phyloP scores from a whole-genome alignment of 2,797 vertebrate genomes.

The Aplochiton taeniatus region DNA sequence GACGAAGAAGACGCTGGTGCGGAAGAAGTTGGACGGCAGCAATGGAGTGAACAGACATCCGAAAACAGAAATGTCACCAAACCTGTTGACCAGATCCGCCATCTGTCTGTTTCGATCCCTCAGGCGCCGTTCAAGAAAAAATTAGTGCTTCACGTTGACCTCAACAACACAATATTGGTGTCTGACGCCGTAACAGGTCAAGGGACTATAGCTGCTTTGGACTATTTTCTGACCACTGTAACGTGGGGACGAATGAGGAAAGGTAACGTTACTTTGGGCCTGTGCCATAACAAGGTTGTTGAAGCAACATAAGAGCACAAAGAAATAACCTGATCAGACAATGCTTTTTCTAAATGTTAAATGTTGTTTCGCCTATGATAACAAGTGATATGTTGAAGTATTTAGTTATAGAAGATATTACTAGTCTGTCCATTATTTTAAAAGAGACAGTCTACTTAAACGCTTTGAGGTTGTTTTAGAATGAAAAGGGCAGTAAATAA shows the following conservation, averaged over 20 bases:
- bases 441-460: too few relatives aligned
- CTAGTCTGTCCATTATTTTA: too few relatives aligned
- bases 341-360: too few relatives aligned
- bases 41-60: background rate
- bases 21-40: background rate
- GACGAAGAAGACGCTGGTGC: background rate
- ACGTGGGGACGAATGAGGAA: slow-evolving; percentile 79
- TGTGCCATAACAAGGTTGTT: too few relatives aligned
- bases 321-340: too few relatives aligned
- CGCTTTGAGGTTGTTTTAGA: too few relatives aligned
- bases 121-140: slow-evolving; percentile 53
- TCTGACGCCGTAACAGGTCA: slow-evolving; percentile 79
- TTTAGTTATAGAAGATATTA: too few relatives aligned
- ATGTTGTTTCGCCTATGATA: too few relatives aligned
- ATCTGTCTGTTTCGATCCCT: slow-evolving; percentile 11
- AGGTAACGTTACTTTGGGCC: slow-evolving; percentile 49
- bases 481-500: too few relatives aligned
- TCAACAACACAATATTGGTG: slow-evolving; percentile 86
- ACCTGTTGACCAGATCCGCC: background rate
- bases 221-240: slow-evolving; percentile 79
- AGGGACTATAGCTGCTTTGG: slow-evolving; percentile 78
- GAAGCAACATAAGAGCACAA: too few relatives aligned
- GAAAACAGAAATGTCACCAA: background rate
- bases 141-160: slow-evolving; percentile 83
- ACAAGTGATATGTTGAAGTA: too few relatives aligned